Evolutionary conservation across 2,797 vertebrate genomes (phyloP).

Genomic region (Danio albolineatus): DNA sequence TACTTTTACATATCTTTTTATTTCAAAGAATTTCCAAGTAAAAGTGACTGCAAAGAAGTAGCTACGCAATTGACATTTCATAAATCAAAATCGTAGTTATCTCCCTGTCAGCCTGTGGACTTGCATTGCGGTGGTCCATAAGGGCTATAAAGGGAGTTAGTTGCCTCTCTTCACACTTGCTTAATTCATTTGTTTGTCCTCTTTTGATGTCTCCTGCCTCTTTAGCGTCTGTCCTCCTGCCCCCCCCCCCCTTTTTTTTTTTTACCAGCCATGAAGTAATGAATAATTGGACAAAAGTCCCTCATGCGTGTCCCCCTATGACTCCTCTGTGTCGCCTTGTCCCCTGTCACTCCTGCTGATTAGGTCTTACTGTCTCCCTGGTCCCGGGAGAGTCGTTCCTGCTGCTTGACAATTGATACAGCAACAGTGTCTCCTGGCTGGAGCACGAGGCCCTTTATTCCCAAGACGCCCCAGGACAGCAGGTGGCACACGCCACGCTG

Average conservation of each 20-base stretch:
- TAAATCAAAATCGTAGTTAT: conserved; percentile 11
- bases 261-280: conserved; percentile 51
- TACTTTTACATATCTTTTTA: background rate
- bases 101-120: background rate
- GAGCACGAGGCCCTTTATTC: conserved; percentile 68
- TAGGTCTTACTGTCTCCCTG: conserved; percentile 58
- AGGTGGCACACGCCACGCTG: conserved; percentile 79
- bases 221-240: conserved; percentile 42
- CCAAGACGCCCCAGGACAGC: conserved; percentile 77
- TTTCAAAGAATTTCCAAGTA: background rate
- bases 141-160: conserved; percentile 44
- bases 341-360: conserved; percentile 47
- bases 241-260: too few relatives aligned
- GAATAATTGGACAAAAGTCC: conserved; percentile 53
- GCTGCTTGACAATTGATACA: conserved; percentile 79
- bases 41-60: background rate
- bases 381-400: conserved; percentile 74
- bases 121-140: conserved; percentile 11
- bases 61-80: conserved; percentile 6
- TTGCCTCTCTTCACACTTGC: conserved; percentile 49
- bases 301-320: background rate
- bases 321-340: conserved; percentile 23
- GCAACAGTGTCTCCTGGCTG: conserved; percentile 71
- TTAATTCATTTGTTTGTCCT: conserved; percentile 56
- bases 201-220: conserved; percentile 39